phyloP scores from a whole-genome alignment of 2,113 vertebrate genomes.

The Eulemur macaco region DNA sequence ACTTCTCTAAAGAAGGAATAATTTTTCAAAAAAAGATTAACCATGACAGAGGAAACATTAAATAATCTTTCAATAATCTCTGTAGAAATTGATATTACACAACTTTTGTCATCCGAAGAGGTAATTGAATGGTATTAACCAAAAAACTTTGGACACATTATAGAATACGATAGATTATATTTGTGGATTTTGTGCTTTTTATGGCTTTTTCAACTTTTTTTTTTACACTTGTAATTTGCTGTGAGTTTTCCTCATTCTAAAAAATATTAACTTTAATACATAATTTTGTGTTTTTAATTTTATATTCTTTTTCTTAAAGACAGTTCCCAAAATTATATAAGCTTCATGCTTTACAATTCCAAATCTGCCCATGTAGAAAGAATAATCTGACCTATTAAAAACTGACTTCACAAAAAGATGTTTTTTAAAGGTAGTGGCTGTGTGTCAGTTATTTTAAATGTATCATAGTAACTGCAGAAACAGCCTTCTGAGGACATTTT shows the following conservation, averaged over 20 bases:
- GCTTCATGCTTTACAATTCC: not conserved
- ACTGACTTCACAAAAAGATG: not conserved
- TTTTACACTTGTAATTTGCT: constrained; percentile 29
- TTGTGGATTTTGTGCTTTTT: constrained; percentile 27
- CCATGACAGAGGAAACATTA: not conserved
- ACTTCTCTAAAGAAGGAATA: not conserved
- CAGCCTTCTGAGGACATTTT: not conserved
- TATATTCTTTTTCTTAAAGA: not conserved
- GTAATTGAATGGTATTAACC: not conserved
- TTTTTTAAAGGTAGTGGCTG: constrained; percentile 10
- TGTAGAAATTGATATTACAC: not conserved
- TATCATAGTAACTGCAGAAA: not conserved
- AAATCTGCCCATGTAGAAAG: not conserved
- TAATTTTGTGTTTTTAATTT: constrained; percentile 13
- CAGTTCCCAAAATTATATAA: not conserved
- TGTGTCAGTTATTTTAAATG: not conserved
- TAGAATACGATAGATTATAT: not conserved
- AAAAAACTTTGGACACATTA: not conserved
- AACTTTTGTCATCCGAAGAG: constrained; percentile 5
- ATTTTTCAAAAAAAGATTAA: constrained; percentile 33
- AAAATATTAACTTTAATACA: not conserved
- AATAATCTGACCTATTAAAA: constrained; percentile 23
- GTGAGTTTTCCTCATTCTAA: not conserved
- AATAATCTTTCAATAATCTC: not conserved
- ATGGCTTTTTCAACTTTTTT: not conserved